Conservation (phyloP, 1,140 invertebrate genomes). For the Drosophila serrata region DNA sequence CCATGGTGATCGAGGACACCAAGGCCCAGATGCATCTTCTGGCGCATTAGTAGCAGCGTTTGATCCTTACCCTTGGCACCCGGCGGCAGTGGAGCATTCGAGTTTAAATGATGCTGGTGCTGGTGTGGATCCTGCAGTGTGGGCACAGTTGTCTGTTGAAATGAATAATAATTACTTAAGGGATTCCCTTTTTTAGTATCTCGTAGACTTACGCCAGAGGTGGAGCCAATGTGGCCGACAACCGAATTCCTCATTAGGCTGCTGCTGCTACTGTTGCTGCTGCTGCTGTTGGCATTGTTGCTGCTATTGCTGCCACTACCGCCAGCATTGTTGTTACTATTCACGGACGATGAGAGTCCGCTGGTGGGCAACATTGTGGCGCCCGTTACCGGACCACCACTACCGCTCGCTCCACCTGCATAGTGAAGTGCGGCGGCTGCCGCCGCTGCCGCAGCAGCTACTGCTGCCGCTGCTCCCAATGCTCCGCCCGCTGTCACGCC, state of each 20-base stretch:
- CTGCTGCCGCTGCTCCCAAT: slow-evolving; percentile 17
- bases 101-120: slow-evolving; percentile 83
- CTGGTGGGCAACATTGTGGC: slow-evolving; percentile 83
- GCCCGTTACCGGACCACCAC: slow-evolving; percentile 72
- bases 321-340: slow-evolving; percentile 11
- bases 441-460: slow-evolving; percentile 31
- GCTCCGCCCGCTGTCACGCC: slow-evolving; percentile 33
- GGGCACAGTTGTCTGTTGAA: slow-evolving; percentile 64
- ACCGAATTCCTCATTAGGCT: slow-evolving; percentile 74
- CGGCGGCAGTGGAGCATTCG: slow-evolving; percentile 87
- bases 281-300: slow-evolving; percentile 28
- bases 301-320: slow-evolving; percentile 21
- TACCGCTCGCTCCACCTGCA: slow-evolving; percentile 52
- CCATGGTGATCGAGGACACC: slow-evolving; percentile 56
- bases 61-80: slow-evolving; percentile 75
- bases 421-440: slow-evolving; percentile 24
- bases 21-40: slow-evolving; percentile 68
- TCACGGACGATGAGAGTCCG: slow-evolving; percentile 66
- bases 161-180: neutral
- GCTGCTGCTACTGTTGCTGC: slow-evolving; percentile 41
- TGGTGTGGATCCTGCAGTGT: slow-evolving; percentile 69
- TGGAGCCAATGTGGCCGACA: slow-evolving; percentile 76
- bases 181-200: neutral
- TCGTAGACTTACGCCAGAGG: slow-evolving; percentile 61
- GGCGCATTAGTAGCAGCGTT: slow-evolving; percentile 85